These are phyloP conservation scores for Carabus problematicus DNA, from an alignment of 2,888 invertebrate species.

Conservation along the genomic window DNA sequence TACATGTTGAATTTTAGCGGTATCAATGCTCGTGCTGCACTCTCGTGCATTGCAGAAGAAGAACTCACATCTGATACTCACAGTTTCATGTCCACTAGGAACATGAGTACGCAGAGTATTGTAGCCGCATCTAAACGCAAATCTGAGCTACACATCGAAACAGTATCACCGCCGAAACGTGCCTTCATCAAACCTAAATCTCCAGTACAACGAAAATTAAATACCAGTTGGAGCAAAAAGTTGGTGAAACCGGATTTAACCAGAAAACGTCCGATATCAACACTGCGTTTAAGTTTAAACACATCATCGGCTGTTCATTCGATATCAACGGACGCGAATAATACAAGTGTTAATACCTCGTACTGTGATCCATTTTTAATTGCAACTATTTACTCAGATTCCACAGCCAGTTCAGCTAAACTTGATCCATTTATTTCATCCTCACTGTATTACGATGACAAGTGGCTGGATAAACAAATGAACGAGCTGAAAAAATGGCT, in stretches of 20 bases:
- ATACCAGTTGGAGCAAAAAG: slow-evolving; percentile 39
- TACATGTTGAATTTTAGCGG: slow-evolving; percentile 52
- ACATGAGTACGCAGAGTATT: slow-evolving; percentile 53
- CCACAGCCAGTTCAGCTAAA: slow-evolving; percentile 42
- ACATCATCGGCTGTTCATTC: slow-evolving; percentile 4
- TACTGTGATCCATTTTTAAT: slow-evolving; percentile 32
- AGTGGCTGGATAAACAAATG: slow-evolving; percentile 74
- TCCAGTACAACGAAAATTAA: slow-evolving; percentile 1
- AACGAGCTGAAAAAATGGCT: slow-evolving; percentile 79
- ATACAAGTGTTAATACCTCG: slow-evolving; percentile 11
- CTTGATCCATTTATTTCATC: slow-evolving; percentile 73
- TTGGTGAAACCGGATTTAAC: slow-evolving; percentile 21
- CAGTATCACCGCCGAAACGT: slow-evolving; percentile 48
- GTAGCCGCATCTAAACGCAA: slow-evolving; percentile 52
- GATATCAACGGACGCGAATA: neutral
- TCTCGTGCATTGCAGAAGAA: slow-evolving; percentile 64
- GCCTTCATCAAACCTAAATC: slow-evolving; percentile 42
- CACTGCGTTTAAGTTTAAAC: slow-evolving; percentile 19
- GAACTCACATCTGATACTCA: slow-evolving; percentile 48
- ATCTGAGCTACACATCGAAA: slow-evolving; percentile 40
- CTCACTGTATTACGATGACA: slow-evolving; percentile 72
- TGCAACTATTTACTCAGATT: slow-evolving; percentile 45
- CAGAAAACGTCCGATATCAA: slow-evolving; percentile 12
- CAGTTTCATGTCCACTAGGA: slow-evolving; percentile 56
- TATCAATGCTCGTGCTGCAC: slow-evolving; percentile 47